Conservation (phyloP, 2,888 invertebrate species). For the Chloroclystis v-ata region DNA sequence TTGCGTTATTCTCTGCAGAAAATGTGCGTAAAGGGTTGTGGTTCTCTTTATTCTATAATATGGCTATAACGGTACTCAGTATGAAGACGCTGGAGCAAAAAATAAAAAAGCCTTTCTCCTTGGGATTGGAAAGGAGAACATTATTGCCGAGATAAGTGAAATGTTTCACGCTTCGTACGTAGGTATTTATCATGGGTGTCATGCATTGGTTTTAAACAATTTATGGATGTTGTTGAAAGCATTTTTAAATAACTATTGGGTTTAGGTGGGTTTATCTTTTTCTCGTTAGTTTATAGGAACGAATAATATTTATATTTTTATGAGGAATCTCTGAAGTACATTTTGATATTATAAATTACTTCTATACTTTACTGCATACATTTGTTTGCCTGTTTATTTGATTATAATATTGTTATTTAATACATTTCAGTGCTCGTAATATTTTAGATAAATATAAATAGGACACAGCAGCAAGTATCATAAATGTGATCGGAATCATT, state of each 20-base stretch:
- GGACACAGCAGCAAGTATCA: too few species aligned
- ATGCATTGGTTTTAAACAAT: conserved; percentile 31
- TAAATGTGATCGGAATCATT: too few species aligned
- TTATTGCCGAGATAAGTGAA: conserved; percentile 52
- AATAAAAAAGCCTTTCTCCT: conserved; percentile 50
- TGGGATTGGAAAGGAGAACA: conserved; percentile 42
- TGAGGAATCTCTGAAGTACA: too few species aligned
- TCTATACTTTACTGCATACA: too few species aligned
- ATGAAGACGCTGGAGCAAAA: conserved; percentile 10
- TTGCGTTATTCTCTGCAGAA: conserved; percentile 72
- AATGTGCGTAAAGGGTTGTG: conserved; percentile 68
- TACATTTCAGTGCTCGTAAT: too few species aligned
- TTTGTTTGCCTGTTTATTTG: too few species aligned
- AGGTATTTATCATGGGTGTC: conserved; percentile 42
- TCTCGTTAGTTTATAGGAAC: too few species aligned
- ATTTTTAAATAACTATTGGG: not conserved
- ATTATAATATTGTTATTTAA: too few species aligned
- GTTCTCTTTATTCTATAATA: conserved; percentile 56
- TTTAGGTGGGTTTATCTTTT: too few species aligned
- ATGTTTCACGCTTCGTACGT: conserved; percentile 40
- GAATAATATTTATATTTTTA: too few species aligned
- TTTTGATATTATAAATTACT: too few species aligned
- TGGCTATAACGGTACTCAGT: conserved; percentile 65
- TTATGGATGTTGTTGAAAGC: conserved; percentile 34
- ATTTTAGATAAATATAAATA: too few species aligned